phyloP scores from a whole-genome alignment of 2,888 invertebrate species.

The Dasysyrphus tricinctus region DNA sequence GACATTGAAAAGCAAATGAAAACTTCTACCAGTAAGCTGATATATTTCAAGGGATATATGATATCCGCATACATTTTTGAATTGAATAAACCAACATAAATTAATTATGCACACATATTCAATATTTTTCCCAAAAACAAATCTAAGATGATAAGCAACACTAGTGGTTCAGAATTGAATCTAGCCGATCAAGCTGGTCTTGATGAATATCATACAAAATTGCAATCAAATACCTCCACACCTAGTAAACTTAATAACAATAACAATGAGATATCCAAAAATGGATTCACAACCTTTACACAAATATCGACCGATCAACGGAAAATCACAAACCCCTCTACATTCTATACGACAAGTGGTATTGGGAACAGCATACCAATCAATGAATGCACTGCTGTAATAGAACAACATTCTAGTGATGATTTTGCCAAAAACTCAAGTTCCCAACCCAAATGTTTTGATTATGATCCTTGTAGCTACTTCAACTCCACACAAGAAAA shows the following conservation, averaged over 20 bases:
- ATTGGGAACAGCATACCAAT: background rate
- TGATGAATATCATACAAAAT: constrained; percentile 42
- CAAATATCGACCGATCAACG: constrained; percentile 10
- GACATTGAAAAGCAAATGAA: background rate
- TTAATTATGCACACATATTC: background rate
- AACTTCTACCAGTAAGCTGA: background rate
- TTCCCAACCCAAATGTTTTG: constrained; percentile 18
- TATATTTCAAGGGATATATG: background rate
- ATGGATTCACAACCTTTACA: constrained; percentile 19
- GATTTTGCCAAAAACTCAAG: constrained; percentile 6
- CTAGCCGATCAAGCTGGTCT: constrained; percentile 36
- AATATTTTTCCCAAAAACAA: background rate
- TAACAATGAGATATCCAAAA: constrained; percentile 41
- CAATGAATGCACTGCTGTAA: constrained; percentile 4
- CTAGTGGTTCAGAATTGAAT: constrained; percentile 48
- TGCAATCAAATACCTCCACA: constrained; percentile 19
- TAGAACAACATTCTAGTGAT: constrained; percentile 12
- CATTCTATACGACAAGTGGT: constrained; percentile 41
- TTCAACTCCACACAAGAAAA: constrained; percentile 13
- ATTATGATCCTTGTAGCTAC: constrained; percentile 21
- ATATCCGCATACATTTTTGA: background rate
- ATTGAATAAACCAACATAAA: background rate
- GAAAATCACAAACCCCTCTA: constrained; percentile 43
- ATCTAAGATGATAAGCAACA: constrained; percentile 63
- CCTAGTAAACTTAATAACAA: constrained; percentile 18